A percentile compares a stretch with the other conserved stretches of the same genome.
Evolutionary conservation across 2,888 invertebrate species (phyloP).

Genomic region (Cosmia trapezina): DNA sequence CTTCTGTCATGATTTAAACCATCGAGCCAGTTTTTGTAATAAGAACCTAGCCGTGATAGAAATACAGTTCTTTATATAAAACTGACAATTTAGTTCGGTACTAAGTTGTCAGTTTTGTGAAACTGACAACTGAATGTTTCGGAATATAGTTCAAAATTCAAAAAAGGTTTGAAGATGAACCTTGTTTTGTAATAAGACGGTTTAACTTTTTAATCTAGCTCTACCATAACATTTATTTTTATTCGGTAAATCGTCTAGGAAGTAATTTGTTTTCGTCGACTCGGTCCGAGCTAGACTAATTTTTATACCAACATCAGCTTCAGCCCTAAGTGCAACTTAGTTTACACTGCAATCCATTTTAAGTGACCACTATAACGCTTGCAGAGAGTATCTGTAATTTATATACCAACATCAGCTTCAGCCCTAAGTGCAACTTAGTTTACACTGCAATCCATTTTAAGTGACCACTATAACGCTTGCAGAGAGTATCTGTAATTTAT

Average conservation of each 20-base stretch:
- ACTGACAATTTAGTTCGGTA: too few relatives aligned
- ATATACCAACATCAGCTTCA: constrained; percentile 48
- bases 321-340: constrained; percentile 61
- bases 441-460: constrained; percentile 70
- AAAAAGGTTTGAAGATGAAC: too few relatives aligned
- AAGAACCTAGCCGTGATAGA: too few relatives aligned
- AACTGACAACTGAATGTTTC: too few relatives aligned
- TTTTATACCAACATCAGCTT: constrained; percentile 52
- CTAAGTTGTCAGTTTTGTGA: too few relatives aligned
- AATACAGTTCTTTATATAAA: too few relatives aligned
- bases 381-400: constrained; percentile 56
- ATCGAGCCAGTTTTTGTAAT: too few relatives aligned
- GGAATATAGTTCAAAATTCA: too few relatives aligned
- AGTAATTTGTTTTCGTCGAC: constrained; percentile 43
- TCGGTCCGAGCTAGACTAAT: constrained; percentile 49
- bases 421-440: constrained; percentile 64
- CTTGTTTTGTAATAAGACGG: too few relatives aligned
- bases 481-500: constrained; percentile 59
- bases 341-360: constrained; percentile 70
- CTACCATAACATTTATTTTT: constrained; percentile 8
- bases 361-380: constrained; percentile 64
- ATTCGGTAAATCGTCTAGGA: constrained; percentile 3
- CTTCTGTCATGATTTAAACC: too few relatives aligned
- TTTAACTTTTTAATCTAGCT: constrained; percentile 31
- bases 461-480: constrained; percentile 60